phyloP scores from a whole-genome alignment of 2,888 invertebrate species.

The Monochamus alternatus region DNA sequence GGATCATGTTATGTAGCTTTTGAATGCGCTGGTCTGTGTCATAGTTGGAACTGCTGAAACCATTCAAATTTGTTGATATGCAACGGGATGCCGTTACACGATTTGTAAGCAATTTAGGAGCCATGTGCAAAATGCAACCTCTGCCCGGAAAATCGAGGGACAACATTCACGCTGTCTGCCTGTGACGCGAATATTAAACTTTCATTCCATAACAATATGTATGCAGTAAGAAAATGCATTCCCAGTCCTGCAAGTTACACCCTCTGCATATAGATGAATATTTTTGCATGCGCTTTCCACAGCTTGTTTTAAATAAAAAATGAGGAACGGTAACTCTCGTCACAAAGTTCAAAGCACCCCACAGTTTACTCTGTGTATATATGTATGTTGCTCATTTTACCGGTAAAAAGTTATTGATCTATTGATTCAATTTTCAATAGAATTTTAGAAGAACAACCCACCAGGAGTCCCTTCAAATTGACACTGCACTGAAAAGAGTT shows the following conservation, averaged over 20 bases:
- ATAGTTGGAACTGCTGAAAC: no score
- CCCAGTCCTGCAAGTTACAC: neutral
- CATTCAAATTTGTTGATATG: no score
- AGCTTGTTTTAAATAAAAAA: neutral
- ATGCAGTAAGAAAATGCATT: neutral
- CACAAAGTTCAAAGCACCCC: neutral
- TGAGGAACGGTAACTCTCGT: neutral
- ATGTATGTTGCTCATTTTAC: no score
- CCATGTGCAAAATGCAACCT: neutral
- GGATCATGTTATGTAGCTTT: no score
- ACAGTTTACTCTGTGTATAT: neutral
- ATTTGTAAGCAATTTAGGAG: neutral
- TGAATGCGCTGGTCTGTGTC: no score
- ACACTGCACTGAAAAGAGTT: neutral
- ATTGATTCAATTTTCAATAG: no score
- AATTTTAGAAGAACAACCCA: no score
- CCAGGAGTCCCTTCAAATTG: no score
- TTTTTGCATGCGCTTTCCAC: neutral
- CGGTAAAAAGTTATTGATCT: no score
- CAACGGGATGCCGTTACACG: neutral
- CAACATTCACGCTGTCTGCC: neutral
- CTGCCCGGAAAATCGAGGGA: neutral
- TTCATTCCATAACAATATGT: neutral
- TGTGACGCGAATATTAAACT: constrained; percentile 1
- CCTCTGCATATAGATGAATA: constrained; percentile 1